A percentile compares a stretch with the other conserved stretches of the same genome.
Evolutionary conservation across 2,797 vertebrate genomes (phyloP).

Genomic region (Corythornis leucogaster): DNA sequence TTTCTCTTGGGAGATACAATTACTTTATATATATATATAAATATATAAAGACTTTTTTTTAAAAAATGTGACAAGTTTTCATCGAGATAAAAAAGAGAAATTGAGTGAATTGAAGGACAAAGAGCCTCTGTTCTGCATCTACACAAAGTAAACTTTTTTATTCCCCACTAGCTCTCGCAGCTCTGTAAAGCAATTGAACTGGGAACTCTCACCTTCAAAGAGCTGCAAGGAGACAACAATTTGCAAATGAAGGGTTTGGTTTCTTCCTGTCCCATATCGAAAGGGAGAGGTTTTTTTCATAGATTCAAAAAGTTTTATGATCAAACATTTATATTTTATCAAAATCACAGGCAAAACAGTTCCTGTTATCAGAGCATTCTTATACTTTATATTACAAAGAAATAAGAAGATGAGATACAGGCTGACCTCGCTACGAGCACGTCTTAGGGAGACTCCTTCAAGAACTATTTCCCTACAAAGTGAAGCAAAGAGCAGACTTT

Average conservation of each 20-base stretch:
- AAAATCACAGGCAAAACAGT: neutral
- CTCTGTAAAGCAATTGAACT: neutral
- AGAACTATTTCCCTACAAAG: neutral
- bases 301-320: neutral
- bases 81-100: neutral
- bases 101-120: conserved; percentile 11
- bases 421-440: neutral
- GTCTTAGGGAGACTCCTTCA: neutral
- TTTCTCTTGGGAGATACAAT: neutral
- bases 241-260: conserved; percentile 19
- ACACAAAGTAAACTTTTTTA: conserved; percentile 9
- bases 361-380: neutral
- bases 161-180: neutral
- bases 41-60: neutral
- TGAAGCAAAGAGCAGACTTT: neutral
- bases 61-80: neutral
- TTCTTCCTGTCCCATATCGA: neutral
- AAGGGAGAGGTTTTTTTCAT: neutral
- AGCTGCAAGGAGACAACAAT: conserved; percentile 12
- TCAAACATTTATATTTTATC: neutral
- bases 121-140: neutral
- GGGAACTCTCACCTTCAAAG: conserved; percentile 29
- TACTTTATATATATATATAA: neutral
- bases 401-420: neutral
- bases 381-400: neutral